These are phyloP conservation scores for Stichopus chloronotus DNA, from an alignment of 35 echinoderm and acorn worm genomes.

Conservation along the genomic window DNA sequence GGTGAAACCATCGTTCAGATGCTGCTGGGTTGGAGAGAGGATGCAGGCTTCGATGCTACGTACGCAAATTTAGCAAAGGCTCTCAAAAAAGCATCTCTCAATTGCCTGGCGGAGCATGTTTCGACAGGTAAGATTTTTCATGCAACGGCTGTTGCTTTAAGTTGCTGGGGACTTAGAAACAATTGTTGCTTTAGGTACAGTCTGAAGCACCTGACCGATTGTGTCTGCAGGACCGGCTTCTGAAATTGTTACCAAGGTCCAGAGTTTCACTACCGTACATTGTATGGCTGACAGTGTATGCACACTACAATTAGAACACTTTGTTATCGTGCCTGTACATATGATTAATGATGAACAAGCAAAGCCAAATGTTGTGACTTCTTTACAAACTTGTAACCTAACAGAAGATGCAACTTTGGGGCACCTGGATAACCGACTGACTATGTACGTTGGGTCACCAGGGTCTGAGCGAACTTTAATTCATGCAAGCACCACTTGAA, in stretches of 20 bases:
- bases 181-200: not conserved
- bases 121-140: not conserved
- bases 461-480: too few species aligned
- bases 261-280: not conserved
- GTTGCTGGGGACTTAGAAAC: not conserved
- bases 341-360: not conserved
- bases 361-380: too few species aligned
- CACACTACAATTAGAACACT: not conserved
- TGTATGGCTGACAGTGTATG: not conserved
- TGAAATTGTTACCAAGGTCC: not conserved
- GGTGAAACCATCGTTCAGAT: not conserved
- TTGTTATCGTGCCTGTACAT: too few species aligned
- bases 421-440: too few species aligned
- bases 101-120: constrained; percentile 10
- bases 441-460: too few species aligned
- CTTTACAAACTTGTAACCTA: too few species aligned
- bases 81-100: not conserved
- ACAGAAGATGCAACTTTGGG: too few species aligned
- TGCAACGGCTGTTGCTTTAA: not conserved
- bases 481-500: too few species aligned
- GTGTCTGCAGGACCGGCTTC: not conserved
- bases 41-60: not conserved
- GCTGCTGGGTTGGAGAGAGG: constrained; percentile 6
- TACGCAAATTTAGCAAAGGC: not conserved
- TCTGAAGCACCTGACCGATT: not conserved